Evolutionary conservation across 2,888 invertebrate species (phyloP), one percentile per base, ranked within the genome.

Genomic region (Tenthredo scrophulariae): DNA sequence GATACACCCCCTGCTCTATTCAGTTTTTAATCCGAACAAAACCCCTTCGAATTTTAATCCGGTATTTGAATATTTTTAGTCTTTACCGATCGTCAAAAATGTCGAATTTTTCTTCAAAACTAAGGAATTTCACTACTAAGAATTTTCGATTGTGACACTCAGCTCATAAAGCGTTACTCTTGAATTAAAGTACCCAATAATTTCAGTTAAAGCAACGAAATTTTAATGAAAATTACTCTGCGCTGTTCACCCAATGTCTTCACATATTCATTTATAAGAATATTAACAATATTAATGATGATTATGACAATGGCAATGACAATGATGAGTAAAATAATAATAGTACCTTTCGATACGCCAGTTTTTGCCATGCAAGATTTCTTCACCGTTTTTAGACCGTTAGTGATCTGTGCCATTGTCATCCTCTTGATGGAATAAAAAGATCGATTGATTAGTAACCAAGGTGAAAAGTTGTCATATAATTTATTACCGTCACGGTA

Each of bases 361-460:
- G 94, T 94, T 93, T 96, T 96, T 2, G 95, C 95, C 84, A 94
- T 93, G 88, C 96, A 97, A 0, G 95, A 93, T 90, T 96, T 96
- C 77, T 95, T 93, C 93, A 96, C 94, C 90, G 95, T 93, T 91
- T 95, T 95, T 2, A 95, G 94, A 0, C 96, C 95, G n/a, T 95
- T 94, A 89, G 90, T 94, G 88, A 96, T 93, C 91, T 97, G 96
- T 70, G 95, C 95, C 92, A 95, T 5, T 5, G 86, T 86, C 87
- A 91, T 86, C 85, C 87, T 86, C 89, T 89, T 84, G 26, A 37
- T 77, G 70, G 9, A 40, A 40, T 1, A 79, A 79, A 58, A 77
- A 62, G 29, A 77, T 33, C 80, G 62, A 62, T 77, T 77, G 29
- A 75, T 46, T 79, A 33, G 29, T 37, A 54, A 46, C 15, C 13